These are phyloP conservation scores for Neogobius melanostomus DNA, from an alignment of 2,113 vertebrate genomes.

Conservation along the genomic window DNA sequence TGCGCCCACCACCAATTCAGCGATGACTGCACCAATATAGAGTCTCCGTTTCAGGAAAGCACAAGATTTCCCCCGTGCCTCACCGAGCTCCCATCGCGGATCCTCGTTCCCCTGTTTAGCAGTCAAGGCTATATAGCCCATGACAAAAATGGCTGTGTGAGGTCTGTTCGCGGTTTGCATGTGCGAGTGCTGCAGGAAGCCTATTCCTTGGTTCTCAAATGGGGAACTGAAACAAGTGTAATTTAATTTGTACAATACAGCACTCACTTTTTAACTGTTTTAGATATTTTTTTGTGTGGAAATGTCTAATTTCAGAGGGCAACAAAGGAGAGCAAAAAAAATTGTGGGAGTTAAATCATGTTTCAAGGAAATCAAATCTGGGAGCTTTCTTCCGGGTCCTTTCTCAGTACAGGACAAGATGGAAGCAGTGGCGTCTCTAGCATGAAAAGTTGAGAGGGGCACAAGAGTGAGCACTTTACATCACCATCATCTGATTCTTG, in stretches of 20 bases:
- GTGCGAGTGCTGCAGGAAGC: background rate
- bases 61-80: conserved; percentile 70
- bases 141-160: conserved; percentile 54
- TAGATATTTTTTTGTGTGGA: too few relatives aligned
- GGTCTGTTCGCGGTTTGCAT: background rate
- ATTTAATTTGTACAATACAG: too few relatives aligned
- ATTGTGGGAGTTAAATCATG: background rate
- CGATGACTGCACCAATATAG: conserved; percentile 63
- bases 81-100: conserved; percentile 45
- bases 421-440: background rate
- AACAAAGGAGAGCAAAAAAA: too few relatives aligned
- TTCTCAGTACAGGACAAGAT: conserved; percentile 55
- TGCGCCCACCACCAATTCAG: conserved; percentile 49
- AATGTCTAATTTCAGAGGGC: too few relatives aligned
- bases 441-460: too few relatives aligned
- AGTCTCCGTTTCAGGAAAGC: conserved; percentile 60
- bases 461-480: too few relatives aligned
- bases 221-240: background rate
- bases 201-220: background rate
- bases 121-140: conserved; percentile 57
- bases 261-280: too few relatives aligned
- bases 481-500: too few relatives aligned
- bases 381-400: conserved; percentile 12
- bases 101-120: conserved; percentile 45
- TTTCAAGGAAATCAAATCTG: background rate